phyloP scores from a whole-genome alignment of 2,888 invertebrate species.

The Mythimna impura region DNA sequence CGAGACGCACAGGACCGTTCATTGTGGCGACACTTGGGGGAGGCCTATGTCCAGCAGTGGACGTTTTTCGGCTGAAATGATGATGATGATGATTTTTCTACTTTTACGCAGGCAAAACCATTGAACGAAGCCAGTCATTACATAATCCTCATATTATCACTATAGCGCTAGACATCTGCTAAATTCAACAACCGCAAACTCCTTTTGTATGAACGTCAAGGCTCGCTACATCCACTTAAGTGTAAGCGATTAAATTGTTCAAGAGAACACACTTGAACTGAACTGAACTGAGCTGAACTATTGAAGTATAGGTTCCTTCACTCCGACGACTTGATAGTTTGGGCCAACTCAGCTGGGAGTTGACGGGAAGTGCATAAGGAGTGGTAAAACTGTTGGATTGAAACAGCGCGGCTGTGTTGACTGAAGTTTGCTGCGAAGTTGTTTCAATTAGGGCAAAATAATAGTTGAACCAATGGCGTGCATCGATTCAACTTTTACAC shows the following conservation, averaged over 20 bases:
- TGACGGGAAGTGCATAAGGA: slow-evolving; percentile 7
- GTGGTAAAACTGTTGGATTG: slow-evolving; percentile 1
- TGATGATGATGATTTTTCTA: too few relatives aligned
- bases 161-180: slow-evolving; percentile 1
- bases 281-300: slow-evolving; percentile 22
- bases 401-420: background rate
- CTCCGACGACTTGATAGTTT: slow-evolving; percentile 36
- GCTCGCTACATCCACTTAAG: slow-evolving; percentile 31
- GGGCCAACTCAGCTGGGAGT: slow-evolving; percentile 24
- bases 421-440: background rate
- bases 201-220: slow-evolving; percentile 28
- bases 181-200: background rate
- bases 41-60: too few relatives aligned
- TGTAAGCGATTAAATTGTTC: slow-evolving; percentile 49
- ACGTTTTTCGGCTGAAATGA: too few relatives aligned
- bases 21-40: too few relatives aligned
- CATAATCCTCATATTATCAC: background rate
- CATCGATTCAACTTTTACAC: too few relatives aligned
- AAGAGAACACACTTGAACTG: slow-evolving; percentile 38
- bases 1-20: too few relatives aligned
- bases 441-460: background rate
- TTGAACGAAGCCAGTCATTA: too few relatives aligned
- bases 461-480: too few relatives aligned
- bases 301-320: slow-evolving; percentile 44
- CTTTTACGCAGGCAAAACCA: too few relatives aligned